These are phyloP conservation scores for Fopius arisanus DNA, from an alignment of 1,140 invertebrate genomes.

Conservation along the genomic window DNA sequence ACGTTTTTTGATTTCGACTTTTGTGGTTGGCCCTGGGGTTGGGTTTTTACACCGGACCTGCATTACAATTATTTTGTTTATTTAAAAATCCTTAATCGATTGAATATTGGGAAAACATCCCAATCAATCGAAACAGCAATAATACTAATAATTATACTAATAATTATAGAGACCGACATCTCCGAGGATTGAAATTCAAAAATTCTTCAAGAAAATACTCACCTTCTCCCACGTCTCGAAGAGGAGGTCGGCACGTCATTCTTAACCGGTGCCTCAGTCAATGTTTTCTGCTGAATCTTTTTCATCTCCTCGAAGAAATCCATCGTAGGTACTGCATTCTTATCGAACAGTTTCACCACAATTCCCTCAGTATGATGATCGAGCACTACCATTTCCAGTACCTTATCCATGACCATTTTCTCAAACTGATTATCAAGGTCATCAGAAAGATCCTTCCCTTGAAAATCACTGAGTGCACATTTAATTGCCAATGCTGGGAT, in stretches of 20 bases:
- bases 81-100: background rate
- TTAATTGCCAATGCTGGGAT: constrained; percentile 78
- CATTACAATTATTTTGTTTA: constrained; percentile 37
- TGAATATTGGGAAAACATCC: background rate
- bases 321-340: constrained; percentile 9
- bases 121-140: background rate
- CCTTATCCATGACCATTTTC: constrained; percentile 59
- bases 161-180: too few species aligned
- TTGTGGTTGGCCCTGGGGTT: constrained; percentile 37
- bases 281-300: background rate
- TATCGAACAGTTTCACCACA: constrained; percentile 66
- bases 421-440: constrained; percentile 61
- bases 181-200: too few species aligned
- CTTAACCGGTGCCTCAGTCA: background rate
- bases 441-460: constrained; percentile 52
- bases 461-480: constrained; percentile 72
- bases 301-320: constrained; percentile 16
- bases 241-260: background rate
- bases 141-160: background rate
- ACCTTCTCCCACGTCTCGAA: background rate
- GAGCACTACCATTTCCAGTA: constrained; percentile 68
- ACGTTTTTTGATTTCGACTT: constrained; percentile 41
- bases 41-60: constrained; percentile 41
- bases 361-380: constrained; percentile 61
- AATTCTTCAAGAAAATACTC: background rate